Conservation (phyloP, 2,888 invertebrate genomes). For the Chorisops tibialis region DNA sequence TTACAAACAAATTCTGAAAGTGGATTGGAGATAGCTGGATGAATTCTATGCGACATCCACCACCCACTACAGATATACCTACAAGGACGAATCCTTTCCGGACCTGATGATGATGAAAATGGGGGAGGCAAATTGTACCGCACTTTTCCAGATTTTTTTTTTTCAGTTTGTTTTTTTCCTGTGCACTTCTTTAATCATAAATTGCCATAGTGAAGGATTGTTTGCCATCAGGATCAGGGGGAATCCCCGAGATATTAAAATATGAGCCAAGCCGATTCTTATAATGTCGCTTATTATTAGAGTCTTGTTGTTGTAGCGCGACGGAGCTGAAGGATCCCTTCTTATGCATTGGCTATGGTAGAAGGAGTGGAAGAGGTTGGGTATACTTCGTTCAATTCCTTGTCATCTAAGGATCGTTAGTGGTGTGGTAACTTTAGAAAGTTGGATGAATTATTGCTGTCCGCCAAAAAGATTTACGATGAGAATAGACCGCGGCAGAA, state of each 20-base stretch:
- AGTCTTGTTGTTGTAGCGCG: background rate
- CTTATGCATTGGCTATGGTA: background rate
- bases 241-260: constrained; percentile 16
- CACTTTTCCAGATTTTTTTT: background rate
- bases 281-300: constrained; percentile 1
- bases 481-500: background rate
- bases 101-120: background rate
- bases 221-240: background rate
- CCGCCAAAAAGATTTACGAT: constrained; percentile 20
- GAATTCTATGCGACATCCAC: too few relatives aligned
- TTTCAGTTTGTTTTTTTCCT: background rate
- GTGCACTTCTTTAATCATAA: constrained; percentile 14
- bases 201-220: background rate
- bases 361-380: background rate
- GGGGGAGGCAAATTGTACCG: background rate
- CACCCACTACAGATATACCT: too few relatives aligned
- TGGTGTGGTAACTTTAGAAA: constrained; percentile 17
- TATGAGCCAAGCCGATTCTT: constrained; percentile 20
- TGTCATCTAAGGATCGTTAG: constrained; percentile 1
- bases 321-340: too few relatives aligned
- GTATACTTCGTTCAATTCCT: constrained; percentile 19
- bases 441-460: constrained; percentile 22
- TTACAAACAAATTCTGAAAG: constrained; percentile 4
- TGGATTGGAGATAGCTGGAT: background rate
- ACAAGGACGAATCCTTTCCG: background rate